Evolutionary conservation across 2,797 vertebrate genomes (phyloP).

Genomic region (Protonibea diacanthus): DNA sequence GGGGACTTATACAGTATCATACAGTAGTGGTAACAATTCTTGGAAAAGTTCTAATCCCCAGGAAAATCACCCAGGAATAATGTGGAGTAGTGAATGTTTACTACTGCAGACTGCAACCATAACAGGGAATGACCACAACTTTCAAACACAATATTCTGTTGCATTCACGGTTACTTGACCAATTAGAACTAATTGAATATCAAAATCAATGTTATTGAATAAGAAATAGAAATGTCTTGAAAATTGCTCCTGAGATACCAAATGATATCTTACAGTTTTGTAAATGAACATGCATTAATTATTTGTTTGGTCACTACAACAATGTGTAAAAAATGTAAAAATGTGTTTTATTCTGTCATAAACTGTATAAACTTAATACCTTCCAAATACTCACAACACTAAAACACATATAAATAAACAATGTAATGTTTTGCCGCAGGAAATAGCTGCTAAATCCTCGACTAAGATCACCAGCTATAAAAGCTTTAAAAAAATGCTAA

Average conservation of each 20-base stretch:
- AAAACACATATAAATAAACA: background rate
- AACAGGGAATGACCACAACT: background rate
- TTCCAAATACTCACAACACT: background rate
- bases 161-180: background rate
- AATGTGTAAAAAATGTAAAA: background rate
- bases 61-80: slow-evolving; percentile 38
- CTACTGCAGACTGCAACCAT: slow-evolving; percentile 5
- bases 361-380: background rate
- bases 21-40: slow-evolving; percentile 25
- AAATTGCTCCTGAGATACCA: background rate
- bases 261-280: background rate
- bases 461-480: background rate
- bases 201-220: background rate
- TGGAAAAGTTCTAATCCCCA: slow-evolving; percentile 11
- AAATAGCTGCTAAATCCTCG: background rate
- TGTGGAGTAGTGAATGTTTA: slow-evolving; percentile 28
- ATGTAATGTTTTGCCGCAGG: background rate
- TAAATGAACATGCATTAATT: background rate
- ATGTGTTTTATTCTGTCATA: background rate
- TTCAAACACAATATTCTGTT: slow-evolving; percentile 27
- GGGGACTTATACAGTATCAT: slow-evolving; percentile 1
- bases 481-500: background rate
- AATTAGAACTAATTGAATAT: background rate
- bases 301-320: background rate
- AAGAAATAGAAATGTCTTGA: background rate